Evolutionary conservation across 2,797 vertebrate species (phyloP), one percentile per base, ranked within the genome.

Genomic region (Eidolon dupreanum): DNA sequence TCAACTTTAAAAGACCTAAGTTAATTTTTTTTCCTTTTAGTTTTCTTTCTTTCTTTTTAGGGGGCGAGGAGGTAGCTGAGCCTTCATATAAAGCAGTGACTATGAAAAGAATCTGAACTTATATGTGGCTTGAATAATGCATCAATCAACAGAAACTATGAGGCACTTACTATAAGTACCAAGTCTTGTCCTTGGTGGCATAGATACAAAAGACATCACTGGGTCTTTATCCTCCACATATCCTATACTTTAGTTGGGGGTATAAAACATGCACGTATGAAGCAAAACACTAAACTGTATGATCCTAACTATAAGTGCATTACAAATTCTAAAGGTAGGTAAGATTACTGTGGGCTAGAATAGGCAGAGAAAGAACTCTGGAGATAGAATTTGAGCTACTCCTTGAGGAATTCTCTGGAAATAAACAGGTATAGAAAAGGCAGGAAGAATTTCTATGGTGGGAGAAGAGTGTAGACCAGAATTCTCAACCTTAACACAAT

Each of bases 71-170:
- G 9, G 3, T 70, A 84, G 66, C 28, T 92, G 24, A 88, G 6
- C 57, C 43, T 88, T 81, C 17, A 74, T 49, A 70, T 59, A 93
- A 95, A 93, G 33, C 38, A 93, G 4, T 65, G 57, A 90, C 15
- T 70, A 2, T 96, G 66, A 92, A 95, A 90, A 15, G 15, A 92
- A 86, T 92, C 16, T 73, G 83, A 86, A 79, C 75, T 91, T 93
- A 88, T 86, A 31, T 68, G 75, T 11, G 53, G 31, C 31, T 79
- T 65, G 38, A 49, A 84, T 83, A 95, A 65, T 77, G n/a, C 90
- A 55, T 61, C 8, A 36, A 53, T 81, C 68, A 74, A 66, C 28
- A 92, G 10, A 90, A 87, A 90, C 13, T 75, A 92, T 51, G 24
- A 8, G 55, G n/a, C 73, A 85, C 26, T 95, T 59, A 90, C 15